Evolutionary conservation across 2,888 invertebrate species (phyloP).

Genomic region (Ommatoiulus sabulosus): DNA sequence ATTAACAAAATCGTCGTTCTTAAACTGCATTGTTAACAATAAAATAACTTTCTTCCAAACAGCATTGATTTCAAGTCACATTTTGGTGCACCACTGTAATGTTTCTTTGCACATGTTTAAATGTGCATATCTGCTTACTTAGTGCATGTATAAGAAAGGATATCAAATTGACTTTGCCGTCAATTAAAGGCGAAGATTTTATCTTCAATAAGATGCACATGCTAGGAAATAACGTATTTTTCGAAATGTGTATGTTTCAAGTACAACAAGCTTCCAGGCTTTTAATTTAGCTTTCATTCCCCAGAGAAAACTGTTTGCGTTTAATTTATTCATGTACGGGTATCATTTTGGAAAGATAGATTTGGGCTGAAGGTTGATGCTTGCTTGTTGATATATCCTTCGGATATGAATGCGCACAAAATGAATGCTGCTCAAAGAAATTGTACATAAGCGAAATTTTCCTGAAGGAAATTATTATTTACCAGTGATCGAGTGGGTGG

Average conservation of each 20-base stretch:
- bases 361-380: not conserved
- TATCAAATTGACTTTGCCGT: not conserved
- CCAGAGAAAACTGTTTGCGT: not conserved
- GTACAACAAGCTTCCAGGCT: not conserved
- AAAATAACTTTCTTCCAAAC: too few species aligned
- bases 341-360: not conserved
- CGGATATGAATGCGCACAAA: conserved; percentile 8
- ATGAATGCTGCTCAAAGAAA: not conserved
- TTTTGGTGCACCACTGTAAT: too few species aligned
- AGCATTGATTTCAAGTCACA: too few species aligned
- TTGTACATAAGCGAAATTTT: conserved; percentile 4
- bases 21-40: too few species aligned
- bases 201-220: not conserved
- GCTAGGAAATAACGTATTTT: not conserved
- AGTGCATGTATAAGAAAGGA: not conserved
- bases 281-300: not conserved
- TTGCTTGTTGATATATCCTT: not conserved
- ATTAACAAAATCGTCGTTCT: too few species aligned
- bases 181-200: not conserved
- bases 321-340: not conserved
- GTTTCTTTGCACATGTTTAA: too few species aligned
- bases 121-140: too few species aligned
- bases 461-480: conserved; percentile 19
- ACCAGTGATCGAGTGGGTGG: conserved; percentile 9
- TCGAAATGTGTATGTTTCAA: not conserved